Conservation (phyloP, 1,140 invertebrate species). For the Tetragonula clypearis region DNA sequence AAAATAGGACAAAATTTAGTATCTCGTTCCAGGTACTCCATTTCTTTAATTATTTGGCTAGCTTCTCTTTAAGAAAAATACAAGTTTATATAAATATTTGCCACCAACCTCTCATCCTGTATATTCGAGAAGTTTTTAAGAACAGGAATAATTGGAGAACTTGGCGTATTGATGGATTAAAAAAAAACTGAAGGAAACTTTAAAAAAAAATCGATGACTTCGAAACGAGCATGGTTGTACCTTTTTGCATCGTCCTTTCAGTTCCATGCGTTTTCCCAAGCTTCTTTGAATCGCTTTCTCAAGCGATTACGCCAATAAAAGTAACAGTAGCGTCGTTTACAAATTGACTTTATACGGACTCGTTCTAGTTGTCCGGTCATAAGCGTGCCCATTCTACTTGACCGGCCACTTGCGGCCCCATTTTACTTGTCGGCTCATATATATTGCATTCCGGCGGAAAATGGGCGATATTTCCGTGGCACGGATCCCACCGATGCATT, state of each 20-base stretch:
- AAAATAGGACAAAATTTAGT: too few species aligned
- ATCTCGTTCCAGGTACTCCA: too few species aligned
- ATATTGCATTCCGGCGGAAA: neutral
- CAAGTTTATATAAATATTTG: too few species aligned
- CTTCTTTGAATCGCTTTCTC: neutral
- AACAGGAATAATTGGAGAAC: too few species aligned
- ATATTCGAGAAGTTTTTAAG: too few species aligned
- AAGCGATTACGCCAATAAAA: neutral
- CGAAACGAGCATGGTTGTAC: neutral
- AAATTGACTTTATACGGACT: neutral
- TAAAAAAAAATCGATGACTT: neutral
- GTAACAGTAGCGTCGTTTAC: neutral
- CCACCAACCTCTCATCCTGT: too few species aligned
- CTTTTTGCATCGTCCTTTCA: neutral
- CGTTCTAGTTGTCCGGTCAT: neutral
- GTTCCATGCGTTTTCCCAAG: neutral
- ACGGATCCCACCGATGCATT: neutral
- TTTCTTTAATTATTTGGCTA: too few species aligned
- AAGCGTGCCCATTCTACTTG: slow-evolving; percentile 5
- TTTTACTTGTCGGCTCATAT: slow-evolving; percentile 11
- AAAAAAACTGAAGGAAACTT: neutral
- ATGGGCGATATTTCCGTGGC: neutral
- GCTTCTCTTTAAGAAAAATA: too few species aligned
- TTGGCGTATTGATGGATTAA: too few species aligned
- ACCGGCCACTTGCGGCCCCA: neutral